Evolutionary conservation across 2,797 vertebrate genomes (phyloP), one percentile per base, ranked within the genome.

Genomic region (Anas acuta): DNA sequence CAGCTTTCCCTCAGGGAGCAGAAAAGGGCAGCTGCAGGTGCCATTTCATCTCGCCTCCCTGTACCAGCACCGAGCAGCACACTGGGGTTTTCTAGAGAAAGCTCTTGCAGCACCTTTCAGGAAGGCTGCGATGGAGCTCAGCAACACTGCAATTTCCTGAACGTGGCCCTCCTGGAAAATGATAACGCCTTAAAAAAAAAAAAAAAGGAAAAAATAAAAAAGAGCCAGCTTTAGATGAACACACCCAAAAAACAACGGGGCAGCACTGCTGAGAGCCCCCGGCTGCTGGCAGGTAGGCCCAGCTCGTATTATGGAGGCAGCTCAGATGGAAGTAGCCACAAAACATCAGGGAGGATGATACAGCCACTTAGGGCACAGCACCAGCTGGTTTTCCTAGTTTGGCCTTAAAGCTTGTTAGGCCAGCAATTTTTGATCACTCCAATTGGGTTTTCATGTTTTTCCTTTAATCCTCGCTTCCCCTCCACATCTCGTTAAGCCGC

Each of bases 361-460:
- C 96, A 96, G 97, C 96, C 96, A 94, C 95, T 97, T 95, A 74
- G 26, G 84, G 92, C 92, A 82, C 51, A 79, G 96, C 95, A 89
- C 93, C 93, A 94, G 95, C 90, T 94, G 93, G 51, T 96, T 93
- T 80, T 49, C 72, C 90, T 72, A 71, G 84, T 95, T 92, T 61
- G 90, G 97, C 96, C 94, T 80, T 84, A 88, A 87, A 90, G 93
- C 97, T 92, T 90, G 90, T 97, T 95, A 96, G 88, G 80, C 91
- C 49, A 13, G 85, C 94, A 87, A 87, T 60, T 30, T 90, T 25
- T 56, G 83, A 92, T 71, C 2, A 0, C 67, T 92, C 74, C 88
- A 70, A 78, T 91, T 91, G 88, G 88, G 89, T 73, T 92, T 89
- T 73, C 91, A 82, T 94, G 83, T 39, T 83, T 90, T 66, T 26